Conservation (phyloP, 1,140 invertebrate species). For the Eumeta japonica region DNA sequence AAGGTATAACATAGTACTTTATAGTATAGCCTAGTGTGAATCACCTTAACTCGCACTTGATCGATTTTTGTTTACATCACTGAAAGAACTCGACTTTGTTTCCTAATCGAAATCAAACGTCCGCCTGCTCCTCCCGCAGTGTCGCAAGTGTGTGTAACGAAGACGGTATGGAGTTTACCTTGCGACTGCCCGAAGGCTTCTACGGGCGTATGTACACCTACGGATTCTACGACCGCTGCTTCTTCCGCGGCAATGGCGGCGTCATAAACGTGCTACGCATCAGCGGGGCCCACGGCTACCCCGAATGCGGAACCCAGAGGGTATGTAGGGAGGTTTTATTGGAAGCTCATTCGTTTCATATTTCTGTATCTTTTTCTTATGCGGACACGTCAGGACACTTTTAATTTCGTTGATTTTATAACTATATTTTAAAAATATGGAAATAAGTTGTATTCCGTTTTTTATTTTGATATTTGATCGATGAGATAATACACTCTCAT, state of each 20-base stretch:
- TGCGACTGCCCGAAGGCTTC: slow-evolving; percentile 84
- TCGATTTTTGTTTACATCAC: too few species aligned
- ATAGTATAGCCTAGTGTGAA: too few species aligned
- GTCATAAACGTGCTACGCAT: slow-evolving; percentile 80
- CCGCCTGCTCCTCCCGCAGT: slow-evolving; percentile 59
- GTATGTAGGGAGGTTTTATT: slow-evolving; percentile 51
- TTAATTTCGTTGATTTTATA: slow-evolving; percentile 1
- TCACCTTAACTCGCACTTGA: too few species aligned
- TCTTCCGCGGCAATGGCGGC: slow-evolving; percentile 85
- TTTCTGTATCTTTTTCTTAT: too few species aligned
- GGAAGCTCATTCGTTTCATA: slow-evolving; percentile 4
- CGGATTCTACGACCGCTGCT: slow-evolving; percentile 87
- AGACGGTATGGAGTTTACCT: slow-evolving; percentile 90
- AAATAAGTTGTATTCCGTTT: too few species aligned
- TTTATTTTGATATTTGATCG: too few species aligned
- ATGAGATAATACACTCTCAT: too few species aligned
- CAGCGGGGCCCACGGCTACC: slow-evolving; percentile 84
- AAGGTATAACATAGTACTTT: too few species aligned
- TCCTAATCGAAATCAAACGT: too few species aligned
- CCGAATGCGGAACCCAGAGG: slow-evolving; percentile 85
- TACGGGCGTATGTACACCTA: slow-evolving; percentile 88
- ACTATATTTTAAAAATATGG: too few species aligned
- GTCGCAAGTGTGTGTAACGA: slow-evolving; percentile 86
- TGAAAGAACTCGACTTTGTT: too few species aligned
- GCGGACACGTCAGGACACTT: too few species aligned